Conservation (phyloP, 2,888 invertebrate genomes). For the Papilio demoleus region DNA sequence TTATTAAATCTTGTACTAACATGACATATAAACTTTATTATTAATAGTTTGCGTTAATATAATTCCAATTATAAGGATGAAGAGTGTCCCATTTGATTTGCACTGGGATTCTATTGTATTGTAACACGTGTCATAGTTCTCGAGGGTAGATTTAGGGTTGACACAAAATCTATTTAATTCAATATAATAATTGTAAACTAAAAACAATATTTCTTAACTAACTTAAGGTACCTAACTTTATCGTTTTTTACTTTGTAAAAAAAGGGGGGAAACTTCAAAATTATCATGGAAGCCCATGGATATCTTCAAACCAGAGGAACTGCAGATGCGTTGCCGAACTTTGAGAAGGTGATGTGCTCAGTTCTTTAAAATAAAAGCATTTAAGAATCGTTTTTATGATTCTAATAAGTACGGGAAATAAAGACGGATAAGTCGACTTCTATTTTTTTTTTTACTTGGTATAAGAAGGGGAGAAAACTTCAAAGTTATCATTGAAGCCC, state of each 20-base stretch:
- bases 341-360: too few relatives aligned
- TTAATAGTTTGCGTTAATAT: background rate
- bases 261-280: too few relatives aligned
- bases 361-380: too few relatives aligned
- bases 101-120: slow-evolving; percentile 15
- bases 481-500: background rate
- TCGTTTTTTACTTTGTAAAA: background rate
- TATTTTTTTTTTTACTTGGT: too few relatives aligned
- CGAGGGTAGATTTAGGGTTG: slow-evolving; percentile 19
- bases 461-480: background rate
- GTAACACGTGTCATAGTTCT: slow-evolving; percentile 27
- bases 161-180: background rate
- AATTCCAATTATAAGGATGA: slow-evolving; percentile 8
- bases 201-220: too few relatives aligned
- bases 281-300: too few relatives aligned
- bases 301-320: too few relatives aligned
- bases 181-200: background rate
- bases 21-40: background rate
- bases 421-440: too few relatives aligned
- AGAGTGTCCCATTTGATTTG: slow-evolving; percentile 14
- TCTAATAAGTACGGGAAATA: too few relatives aligned
- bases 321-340: too few relatives aligned
- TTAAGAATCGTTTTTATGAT: too few relatives aligned
- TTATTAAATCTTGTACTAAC: slow-evolving; percentile 5
- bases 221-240: background rate